Evolutionary conservation across 1,140 invertebrate species (phyloP), one percentile per base, ranked within the genome.

Genomic region (Drosophila busckii): DNA sequence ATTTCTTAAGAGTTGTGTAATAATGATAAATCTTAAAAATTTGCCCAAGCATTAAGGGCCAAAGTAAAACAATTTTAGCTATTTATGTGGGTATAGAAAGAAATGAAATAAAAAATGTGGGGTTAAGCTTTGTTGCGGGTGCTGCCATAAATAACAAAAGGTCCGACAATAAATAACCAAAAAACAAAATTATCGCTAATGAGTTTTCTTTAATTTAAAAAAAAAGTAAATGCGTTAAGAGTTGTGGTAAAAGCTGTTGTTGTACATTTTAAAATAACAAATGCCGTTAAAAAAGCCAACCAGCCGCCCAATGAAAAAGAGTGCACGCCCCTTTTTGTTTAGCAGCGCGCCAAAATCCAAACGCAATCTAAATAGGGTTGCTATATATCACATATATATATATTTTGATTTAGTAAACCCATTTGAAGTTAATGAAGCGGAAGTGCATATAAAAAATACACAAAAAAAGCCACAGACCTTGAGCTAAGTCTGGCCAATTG

Each of bases 351-450:
- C 64, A 75, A 68, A 55, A 37, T 32, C 19, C 25, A 8, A 42
- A 28, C 37, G 28, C 22, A 42, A 37, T 35, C 23, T 34, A 28
- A 44, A 45, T 61, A 48, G 31, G 34, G 31, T 26, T 55, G 49
- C 34, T 19, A 40, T 31, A 54, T 16, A 31, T 9, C 8, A 15
- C 16, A 23, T 35, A 29, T 9, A 32, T 42, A 17, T 34, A 4
- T 16, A 16, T 10, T 22, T 9, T 31, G 37, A 38, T 23, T 53
- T 50, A 66, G 42, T 58, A 8, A 26, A 25, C 61, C 23, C 63
- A 40, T 45, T 37, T 48, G 56, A 28, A 58, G 61, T 78, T 70
- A 76, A 76, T 76, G 71, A 76, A 62, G 67, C 62, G 71, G 67
- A 76, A 76, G 67, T 58, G 73, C 67, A 78, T 58, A 76, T 76